Evolutionary conservation across 2,797 vertebrate species (phyloP), one percentile per base, ranked within the genome.

Genomic region (Enteromius thamalakanensis): DNA sequence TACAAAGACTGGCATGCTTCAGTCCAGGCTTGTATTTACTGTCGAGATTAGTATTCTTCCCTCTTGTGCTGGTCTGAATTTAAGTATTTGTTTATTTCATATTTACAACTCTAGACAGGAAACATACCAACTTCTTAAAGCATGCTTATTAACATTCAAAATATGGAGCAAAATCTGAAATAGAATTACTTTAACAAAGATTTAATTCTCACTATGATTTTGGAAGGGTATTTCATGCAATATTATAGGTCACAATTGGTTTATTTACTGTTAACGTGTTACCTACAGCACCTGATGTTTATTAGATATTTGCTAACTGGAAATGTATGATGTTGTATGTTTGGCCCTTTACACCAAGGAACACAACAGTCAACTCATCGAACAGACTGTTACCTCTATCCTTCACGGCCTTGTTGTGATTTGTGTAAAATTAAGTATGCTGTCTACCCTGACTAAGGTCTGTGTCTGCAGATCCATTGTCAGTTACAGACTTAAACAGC

Each of bases 361-460:
- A 26, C 21, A 60, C 45, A 72, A 72, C 34, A 15, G n/a, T 15
- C 34, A 40, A 6, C 49, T 6, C 3, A 37, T 6, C 37, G 49
- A 75, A 23, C 32, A 23, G 53, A 23, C 7, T 45, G 34, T 10
- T 51, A 42, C 8, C 8, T 26, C 34, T 42, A 19, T 42, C 53
- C 37, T 23, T 76, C 34, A 76, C 4, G 8, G n/a, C 53, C 40
- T 49, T 23, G 3, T 47, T 65, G 76, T 78, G 42, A 34, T 65
- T 65, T 26, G 34, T 6, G n/a, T 49, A 11, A 65, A 34, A 65
- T 65, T 23, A 23, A 93, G 91, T 89, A 77, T 60, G 84, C 84
- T 86, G 85, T 91, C 80, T 86, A 83, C 90, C 88, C 88, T 85
- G 83, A 78, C 88, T 82, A 51, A 76, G 87, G 55, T 29, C 88